Evolutionary conservation across 2,113 vertebrate genomes (phyloP), one percentile per base, ranked within the genome.

Genomic region (Halcyon senegalensis): DNA sequence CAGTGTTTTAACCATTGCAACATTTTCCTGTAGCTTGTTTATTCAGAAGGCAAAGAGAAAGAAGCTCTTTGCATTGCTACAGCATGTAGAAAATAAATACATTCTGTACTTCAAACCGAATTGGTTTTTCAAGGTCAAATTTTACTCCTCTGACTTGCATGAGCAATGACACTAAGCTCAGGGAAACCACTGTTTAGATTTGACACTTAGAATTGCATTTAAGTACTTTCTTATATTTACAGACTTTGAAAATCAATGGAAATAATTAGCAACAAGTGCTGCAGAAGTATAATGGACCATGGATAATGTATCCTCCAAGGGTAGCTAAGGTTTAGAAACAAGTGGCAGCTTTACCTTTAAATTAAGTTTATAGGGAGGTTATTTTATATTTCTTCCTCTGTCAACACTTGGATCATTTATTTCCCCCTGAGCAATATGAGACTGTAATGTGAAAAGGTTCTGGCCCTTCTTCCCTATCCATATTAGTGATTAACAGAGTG

Each of bases 401-500:
- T 93, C 43, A 74, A 63, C 77, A 39, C 31, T 58, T 87, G 50
- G 58, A 68, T 78, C 70, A 66, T 92, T 83, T 87, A 77, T 94
- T 96, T 87, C 33, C 75, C 50, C 53, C 35, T 67, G 46, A 58
- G 78, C 67, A 93, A 44, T 79, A 72, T 62, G 30, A 58, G 53
- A 46, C 37, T 67, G 37, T 76, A 78, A 70, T 89, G 56, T 94
- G 73, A 87, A 96, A 93, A 82, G 60, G 66, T 96, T 96, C 68
- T 91, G 60, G 72, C 79, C 79, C 79, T 93, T 94, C 67, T 86
- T 96, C 90, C 88, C 77, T 55, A 48, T 77, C 81, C 90, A 4
- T 91, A 91, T 96, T 96, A 91, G 89, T 94, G 91, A 87, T 96
- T 96, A 97, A 93, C 82, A 94, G 93, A 94, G 75, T 97, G 91